Evolutionary conservation across 2,888 invertebrate species (phyloP).

Genomic region (Pycnomerus fuliginosus): DNA sequence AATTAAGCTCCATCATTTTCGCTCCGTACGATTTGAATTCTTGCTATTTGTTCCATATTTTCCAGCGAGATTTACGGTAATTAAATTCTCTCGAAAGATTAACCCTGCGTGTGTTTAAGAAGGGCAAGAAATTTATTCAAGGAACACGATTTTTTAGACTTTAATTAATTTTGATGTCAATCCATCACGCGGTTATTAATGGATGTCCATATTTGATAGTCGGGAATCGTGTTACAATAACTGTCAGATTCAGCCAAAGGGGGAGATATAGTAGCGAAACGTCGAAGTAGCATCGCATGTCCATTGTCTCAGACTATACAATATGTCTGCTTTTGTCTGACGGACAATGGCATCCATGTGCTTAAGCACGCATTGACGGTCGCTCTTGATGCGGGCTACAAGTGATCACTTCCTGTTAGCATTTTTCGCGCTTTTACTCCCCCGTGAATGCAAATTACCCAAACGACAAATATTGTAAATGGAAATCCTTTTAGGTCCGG

Average conservation of each 20-base stretch:
- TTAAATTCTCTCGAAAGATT: slow-evolving; percentile 12
- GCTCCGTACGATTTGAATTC: no score
- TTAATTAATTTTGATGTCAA: slow-evolving; percentile 7
- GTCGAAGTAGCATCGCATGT: slow-evolving; percentile 20
- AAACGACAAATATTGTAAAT: slow-evolving; percentile 17
- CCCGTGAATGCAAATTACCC: slow-evolving; percentile 13
- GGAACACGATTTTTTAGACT: no score
- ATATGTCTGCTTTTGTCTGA: slow-evolving; percentile 16
- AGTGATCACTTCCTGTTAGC: no score
- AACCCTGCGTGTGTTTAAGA: no score
- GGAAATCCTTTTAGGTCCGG: slow-evolving; percentile 17
- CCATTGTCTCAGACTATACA: slow-evolving; percentile 28
- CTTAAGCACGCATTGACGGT: slow-evolving; percentile 20
- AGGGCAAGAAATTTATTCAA: no score
- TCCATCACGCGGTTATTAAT: slow-evolving; percentile 5
- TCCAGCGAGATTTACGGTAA: no score
- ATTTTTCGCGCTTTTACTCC: slow-evolving; percentile 7
- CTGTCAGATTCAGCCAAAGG: slow-evolving; percentile 16
- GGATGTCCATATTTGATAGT: slow-evolving; percentile 6
- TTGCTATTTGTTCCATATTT: no score
- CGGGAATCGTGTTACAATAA: slow-evolving; percentile 15
- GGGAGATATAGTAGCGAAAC: slow-evolving; percentile 10
- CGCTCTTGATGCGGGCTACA: no score
- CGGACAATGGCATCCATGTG: slow-evolving; percentile 10
- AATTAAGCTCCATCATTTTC: no score